Evolutionary conservation across 2,113 vertebrate species (phyloP).

Genomic region (Sturnus vulgaris): DNA sequence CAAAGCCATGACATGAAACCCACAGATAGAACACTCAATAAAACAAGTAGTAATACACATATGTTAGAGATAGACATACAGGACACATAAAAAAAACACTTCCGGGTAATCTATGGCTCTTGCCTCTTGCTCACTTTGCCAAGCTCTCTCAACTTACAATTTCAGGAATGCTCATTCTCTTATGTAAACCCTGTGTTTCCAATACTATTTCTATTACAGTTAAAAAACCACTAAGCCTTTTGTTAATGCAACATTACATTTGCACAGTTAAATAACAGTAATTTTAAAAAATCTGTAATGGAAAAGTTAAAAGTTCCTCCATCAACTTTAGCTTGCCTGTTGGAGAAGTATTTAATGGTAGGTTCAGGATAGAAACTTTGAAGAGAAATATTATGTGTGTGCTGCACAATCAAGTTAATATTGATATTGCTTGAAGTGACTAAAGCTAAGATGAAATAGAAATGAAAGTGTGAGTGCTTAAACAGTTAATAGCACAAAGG

Average conservation of each 20-base stretch:
- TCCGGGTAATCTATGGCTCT: background rate
- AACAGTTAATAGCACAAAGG: constrained; percentile 56
- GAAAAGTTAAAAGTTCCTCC: constrained; percentile 35
- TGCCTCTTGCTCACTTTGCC: background rate
- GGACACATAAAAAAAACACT: background rate
- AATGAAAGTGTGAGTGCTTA: constrained; percentile 25
- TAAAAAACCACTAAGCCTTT: background rate
- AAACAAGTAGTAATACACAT: background rate
- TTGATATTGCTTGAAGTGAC: constrained; percentile 4
- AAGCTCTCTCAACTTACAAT: background rate
- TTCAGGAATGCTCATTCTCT: background rate
- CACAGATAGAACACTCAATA: background rate
- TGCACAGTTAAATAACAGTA: constrained; percentile 54
- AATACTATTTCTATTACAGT: constrained; percentile 35
- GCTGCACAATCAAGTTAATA: constrained; percentile 35
- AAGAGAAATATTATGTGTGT: constrained; percentile 7
- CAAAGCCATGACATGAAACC: background rate
- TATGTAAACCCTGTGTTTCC: constrained; percentile 42
- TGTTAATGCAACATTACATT: constrained; percentile 54
- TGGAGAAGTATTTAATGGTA: constrained; percentile 12
- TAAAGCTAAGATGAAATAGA: constrained; percentile 4
- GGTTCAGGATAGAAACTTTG: background rate
- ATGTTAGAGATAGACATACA: background rate
- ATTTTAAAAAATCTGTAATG: constrained; percentile 49
- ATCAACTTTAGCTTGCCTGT: background rate